Percentiles rank a stretch among this genome's conserved stretches.
Evolutionary conservation across 2,888 invertebrate species (phyloP).

Genomic region (Thecocarcelia acutangulata): DNA sequence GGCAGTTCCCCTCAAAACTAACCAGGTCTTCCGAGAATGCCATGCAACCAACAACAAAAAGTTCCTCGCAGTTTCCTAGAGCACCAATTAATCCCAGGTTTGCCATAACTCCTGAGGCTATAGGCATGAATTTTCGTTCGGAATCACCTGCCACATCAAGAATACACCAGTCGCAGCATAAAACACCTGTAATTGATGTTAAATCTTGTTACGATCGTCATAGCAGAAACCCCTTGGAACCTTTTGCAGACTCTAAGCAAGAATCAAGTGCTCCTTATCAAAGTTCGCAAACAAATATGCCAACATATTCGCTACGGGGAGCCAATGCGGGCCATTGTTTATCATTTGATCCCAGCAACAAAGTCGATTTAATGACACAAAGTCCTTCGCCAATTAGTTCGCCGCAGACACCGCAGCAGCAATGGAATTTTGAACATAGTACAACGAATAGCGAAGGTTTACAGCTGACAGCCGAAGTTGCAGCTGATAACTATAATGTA

Average conservation of each 20-base stretch:
- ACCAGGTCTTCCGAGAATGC: slow-evolving; percentile 2
- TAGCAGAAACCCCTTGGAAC: neutral
- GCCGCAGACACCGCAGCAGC: neutral
- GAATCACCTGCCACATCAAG: neutral
- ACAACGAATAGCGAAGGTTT: neutral
- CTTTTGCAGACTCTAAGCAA: neutral
- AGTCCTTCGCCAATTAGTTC: slow-evolving; percentile 30
- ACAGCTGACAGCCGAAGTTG: neutral
- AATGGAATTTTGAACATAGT: slow-evolving; percentile 26
- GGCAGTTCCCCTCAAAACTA: neutral
- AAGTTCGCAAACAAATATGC: neutral
- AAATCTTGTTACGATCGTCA: slow-evolving; percentile 44
- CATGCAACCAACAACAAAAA: neutral
- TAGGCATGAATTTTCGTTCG: slow-evolving; percentile 21
- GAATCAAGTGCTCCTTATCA: slow-evolving; percentile 9
- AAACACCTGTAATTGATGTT: slow-evolving; percentile 31
- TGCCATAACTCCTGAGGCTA: slow-evolving; percentile 33
- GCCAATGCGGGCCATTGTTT: neutral
- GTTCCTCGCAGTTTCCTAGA: slow-evolving; percentile 1
- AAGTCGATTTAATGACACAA: slow-evolving; percentile 2
- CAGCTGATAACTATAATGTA: neutral
- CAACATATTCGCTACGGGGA: no score
- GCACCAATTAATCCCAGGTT: slow-evolving; percentile 2
- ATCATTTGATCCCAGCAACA: neutral
- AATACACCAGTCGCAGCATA: neutral